A percentile compares a stretch with the other conserved stretches of the same genome.
Conservation (phyloP, 2,888 invertebrate species). For the Hyalella azteca region DNA sequence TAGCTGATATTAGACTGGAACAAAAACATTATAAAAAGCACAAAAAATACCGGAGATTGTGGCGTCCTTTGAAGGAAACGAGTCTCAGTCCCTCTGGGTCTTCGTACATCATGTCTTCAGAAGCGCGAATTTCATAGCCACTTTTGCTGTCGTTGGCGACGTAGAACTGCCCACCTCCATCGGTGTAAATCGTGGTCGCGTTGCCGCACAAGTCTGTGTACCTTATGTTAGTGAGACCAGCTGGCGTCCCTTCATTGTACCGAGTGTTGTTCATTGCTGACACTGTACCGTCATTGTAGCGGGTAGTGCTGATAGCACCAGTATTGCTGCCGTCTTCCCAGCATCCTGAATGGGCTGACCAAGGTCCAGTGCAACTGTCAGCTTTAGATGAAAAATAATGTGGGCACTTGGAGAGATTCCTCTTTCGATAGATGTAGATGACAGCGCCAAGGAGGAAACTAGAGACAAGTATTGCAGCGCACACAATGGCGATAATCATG, state of each 20-base stretch:
- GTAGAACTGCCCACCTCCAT: constrained; percentile 27
- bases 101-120: constrained; percentile 55
- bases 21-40: too few species aligned
- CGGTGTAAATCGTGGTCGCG: constrained; percentile 42
- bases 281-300: constrained; percentile 29
- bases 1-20: too few species aligned
- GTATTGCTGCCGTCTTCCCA: constrained; percentile 53
- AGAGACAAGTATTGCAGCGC: constrained; percentile 60
- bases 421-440: constrained; percentile 49
- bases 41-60: constrained; percentile 51
- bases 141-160: constrained; percentile 14
- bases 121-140: constrained; percentile 26
- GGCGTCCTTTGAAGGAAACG: constrained; percentile 49
- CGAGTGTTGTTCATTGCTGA: constrained; percentile 10
- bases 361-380: constrained; percentile 38
- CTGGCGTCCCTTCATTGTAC: background rate
- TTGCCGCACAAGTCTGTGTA: constrained; percentile 44
- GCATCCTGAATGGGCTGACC: constrained; percentile 54
- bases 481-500: constrained; percentile 56
- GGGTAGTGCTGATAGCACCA: constrained; percentile 45
- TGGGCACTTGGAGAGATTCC: constrained; percentile 47
- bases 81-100: constrained; percentile 55
- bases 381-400: constrained; percentile 55
- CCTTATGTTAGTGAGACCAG: constrained; percentile 29
- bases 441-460: constrained; percentile 54